A percentile compares a stretch with the other conserved stretches of the same genome.
phyloP scores from a whole-genome alignment of 1,140 invertebrate species.

The Saccostrea cuccullata region DNA sequence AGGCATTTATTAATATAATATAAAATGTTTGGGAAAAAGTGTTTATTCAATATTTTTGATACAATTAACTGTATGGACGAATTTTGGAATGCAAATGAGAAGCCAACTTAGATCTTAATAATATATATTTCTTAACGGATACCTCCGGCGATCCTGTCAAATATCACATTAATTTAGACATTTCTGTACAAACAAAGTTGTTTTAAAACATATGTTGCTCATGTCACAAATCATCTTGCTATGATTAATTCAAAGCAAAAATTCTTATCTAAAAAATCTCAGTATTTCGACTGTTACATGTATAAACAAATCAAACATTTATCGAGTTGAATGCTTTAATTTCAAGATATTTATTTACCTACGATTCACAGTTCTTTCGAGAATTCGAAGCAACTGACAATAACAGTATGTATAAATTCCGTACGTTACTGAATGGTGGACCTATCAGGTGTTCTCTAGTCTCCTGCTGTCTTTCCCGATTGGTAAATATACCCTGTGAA shows the following conservation, averaged over 20 bases:
- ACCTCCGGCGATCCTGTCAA: not conserved
- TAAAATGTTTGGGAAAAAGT: not conserved
- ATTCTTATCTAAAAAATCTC: too few species aligned
- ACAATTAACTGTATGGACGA: too few species aligned
- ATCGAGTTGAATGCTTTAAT: not conserved
- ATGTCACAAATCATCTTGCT: not conserved
- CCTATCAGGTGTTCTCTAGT: not conserved
- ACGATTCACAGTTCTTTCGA: too few species aligned
- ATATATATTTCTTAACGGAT: not conserved
- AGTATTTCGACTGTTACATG: too few species aligned
- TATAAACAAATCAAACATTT: too few species aligned
- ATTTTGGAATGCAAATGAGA: too few species aligned
- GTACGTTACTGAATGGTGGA: not conserved
- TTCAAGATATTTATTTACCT: not conserved
- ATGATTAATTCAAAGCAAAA: not conserved
- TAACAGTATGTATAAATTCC: too few species aligned
- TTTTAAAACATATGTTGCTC: not conserved
- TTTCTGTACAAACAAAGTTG: not conserved
- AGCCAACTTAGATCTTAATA: too few species aligned
- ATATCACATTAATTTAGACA: not conserved
- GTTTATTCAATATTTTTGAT: too few species aligned
- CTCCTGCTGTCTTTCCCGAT: constrained; percentile 8
- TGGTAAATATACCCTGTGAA: constrained; percentile 75
- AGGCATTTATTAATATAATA: not conserved
- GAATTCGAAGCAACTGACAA: too few species aligned